Conservation (phyloP, 2,888 invertebrate species). For the Catocala sponsa region DNA sequence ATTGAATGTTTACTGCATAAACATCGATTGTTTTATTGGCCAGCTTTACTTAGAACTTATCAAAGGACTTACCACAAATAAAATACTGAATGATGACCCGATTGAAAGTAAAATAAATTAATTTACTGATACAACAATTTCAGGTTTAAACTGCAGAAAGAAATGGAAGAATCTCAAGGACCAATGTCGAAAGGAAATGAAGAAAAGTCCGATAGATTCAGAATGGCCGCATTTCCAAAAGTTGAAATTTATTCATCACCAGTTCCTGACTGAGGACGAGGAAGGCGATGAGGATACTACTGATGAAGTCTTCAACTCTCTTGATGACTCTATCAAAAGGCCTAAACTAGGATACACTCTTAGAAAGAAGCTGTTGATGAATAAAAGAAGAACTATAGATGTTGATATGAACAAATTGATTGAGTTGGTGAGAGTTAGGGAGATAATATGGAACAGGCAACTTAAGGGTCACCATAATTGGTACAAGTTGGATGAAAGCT, state of each 20-base stretch:
- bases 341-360: slow-evolving; percentile 82
- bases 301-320: slow-evolving; percentile 74
- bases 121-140: slow-evolving; percentile 41
- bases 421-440: slow-evolving; percentile 73
- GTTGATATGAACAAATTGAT: slow-evolving; percentile 81
- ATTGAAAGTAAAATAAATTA: too few species aligned
- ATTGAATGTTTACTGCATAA: too few species aligned
- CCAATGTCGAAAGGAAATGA: slow-evolving; percentile 84
- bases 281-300: slow-evolving; percentile 76
- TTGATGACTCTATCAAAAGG: slow-evolving; percentile 79
- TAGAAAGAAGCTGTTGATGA: slow-evolving; percentile 80
- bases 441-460: slow-evolving; percentile 82
- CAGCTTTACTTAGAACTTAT: background rate
- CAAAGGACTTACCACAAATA: background rate
- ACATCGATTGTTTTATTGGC: too few species aligned
- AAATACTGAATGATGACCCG: too few species aligned
- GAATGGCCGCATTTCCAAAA: slow-evolving; percentile 83
- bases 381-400: slow-evolving; percentile 78
- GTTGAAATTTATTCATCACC: slow-evolving; percentile 79
- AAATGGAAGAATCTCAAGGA: slow-evolving; percentile 86
- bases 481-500: slow-evolving; percentile 82
- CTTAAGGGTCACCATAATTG: slow-evolving; percentile 83
- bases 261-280: slow-evolving; percentile 79
- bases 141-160: slow-evolving; percentile 82
- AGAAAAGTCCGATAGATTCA: slow-evolving; percentile 74